Conservation (phyloP, 1,140 invertebrate species). For the Plodia interpunctella region DNA sequence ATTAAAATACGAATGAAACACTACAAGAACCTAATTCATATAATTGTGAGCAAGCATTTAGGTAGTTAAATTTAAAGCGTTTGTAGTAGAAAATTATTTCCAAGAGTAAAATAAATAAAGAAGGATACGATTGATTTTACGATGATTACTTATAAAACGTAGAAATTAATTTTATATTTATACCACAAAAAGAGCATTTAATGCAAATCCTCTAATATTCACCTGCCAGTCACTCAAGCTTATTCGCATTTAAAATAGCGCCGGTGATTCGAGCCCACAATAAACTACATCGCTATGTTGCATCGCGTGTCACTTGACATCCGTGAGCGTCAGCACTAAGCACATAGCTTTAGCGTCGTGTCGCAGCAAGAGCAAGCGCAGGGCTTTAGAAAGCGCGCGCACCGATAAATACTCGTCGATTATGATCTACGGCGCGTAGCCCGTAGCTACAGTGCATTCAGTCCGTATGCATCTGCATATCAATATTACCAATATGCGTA, state of each 20-base stretch:
- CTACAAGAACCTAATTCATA: too few species aligned
- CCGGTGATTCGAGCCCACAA: constrained; percentile 34
- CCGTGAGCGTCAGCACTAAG: constrained; percentile 31
- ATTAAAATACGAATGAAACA: too few species aligned
- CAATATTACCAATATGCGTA: constrained; percentile 24
- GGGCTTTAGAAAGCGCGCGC: constrained; percentile 66
- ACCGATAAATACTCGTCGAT: constrained; percentile 73
- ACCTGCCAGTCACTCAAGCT: constrained; percentile 31
- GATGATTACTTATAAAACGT: too few species aligned
- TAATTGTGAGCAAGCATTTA: too few species aligned
- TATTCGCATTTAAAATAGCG: constrained; percentile 33
- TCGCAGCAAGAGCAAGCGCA: constrained; percentile 30
- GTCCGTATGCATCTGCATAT: constrained; percentile 39
- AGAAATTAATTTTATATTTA: neutral
- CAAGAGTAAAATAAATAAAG: too few species aligned
- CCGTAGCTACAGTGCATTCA: constrained; percentile 62
- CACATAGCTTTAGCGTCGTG: constrained; percentile 34
- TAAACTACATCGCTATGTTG: constrained; percentile 37
- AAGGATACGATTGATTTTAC: too few species aligned
- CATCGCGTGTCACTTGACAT: constrained; percentile 55
- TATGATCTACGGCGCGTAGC: constrained; percentile 75
- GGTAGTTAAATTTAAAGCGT: too few species aligned
- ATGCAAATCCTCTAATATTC: constrained; percentile 25
- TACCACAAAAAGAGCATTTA: constrained; percentile 25
- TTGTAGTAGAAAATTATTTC: too few species aligned